These are phyloP conservation scores for Zophobas atratus DNA, from an alignment of 1,140 invertebrate species.

Conservation along the genomic window DNA sequence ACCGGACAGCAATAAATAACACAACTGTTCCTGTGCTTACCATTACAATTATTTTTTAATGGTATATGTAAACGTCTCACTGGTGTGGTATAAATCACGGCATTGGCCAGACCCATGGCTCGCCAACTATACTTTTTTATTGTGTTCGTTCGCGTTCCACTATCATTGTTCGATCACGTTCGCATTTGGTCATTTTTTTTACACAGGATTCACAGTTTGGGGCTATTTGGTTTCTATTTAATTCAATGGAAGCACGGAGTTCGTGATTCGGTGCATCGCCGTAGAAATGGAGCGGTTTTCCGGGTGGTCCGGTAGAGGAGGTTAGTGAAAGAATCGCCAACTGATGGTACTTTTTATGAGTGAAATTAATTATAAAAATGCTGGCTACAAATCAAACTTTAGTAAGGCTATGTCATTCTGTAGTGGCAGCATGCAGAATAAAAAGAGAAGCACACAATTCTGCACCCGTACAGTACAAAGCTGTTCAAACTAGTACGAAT, in stretches of 20 bases:
- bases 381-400: too few species aligned
- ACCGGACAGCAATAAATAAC: constrained; percentile 16
- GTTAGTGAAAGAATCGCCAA: too few species aligned
- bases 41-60: constrained; percentile 18
- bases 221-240: not conserved
- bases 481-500: not conserved
- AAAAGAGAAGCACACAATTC: not conserved
- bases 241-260: too few species aligned
- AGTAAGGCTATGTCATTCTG: too few species aligned
- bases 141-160: not conserved
- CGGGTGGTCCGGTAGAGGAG: too few species aligned
- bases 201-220: not conserved
- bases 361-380: too few species aligned
- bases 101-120: not conserved
- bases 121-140: not conserved
- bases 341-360: too few species aligned
- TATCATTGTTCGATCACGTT: not conserved
- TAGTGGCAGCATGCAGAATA: too few species aligned
- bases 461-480: not conserved
- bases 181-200: not conserved
- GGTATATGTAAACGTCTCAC: constrained; percentile 8
- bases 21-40: constrained; percentile 4
- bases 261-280: too few species aligned
- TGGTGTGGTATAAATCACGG: constrained; percentile 13
- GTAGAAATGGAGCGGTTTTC: too few species aligned